Percentiles rank a stretch among this genome's conserved stretches.
phyloP scores from a whole-genome alignment of 2,888 invertebrate species.

The Campopleginae sp. region DNA sequence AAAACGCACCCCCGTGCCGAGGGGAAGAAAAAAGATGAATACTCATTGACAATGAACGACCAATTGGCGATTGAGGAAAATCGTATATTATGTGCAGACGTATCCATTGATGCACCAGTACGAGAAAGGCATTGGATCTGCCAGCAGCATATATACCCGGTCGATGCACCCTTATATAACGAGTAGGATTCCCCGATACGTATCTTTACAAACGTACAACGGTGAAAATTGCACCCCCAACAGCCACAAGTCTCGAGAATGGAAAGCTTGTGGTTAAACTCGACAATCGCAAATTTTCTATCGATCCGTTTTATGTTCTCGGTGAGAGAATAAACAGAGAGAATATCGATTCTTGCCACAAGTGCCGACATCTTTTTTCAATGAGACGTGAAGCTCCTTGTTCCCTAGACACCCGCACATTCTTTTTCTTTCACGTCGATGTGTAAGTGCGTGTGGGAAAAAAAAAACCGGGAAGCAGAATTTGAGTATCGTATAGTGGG shows the following conservation, averaged over 20 bases:
- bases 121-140: neutral
- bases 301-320: constrained; percentile 24
- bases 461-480: neutral
- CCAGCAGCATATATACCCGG: too few relatives aligned
- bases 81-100: neutral
- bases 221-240: constrained; percentile 41
- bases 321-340: neutral
- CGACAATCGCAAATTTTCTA: constrained; percentile 42
- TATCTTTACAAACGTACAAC: constrained; percentile 8
- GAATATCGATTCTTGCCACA: constrained; percentile 34
- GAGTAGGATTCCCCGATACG: neutral
- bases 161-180: neutral
- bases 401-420: neutral
- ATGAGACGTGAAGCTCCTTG: constrained; percentile 27
- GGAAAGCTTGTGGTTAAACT: constrained; percentile 47
- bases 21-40: constrained; percentile 19
- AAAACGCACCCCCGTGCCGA: constrained; percentile 39
- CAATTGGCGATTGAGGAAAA: constrained; percentile 49
- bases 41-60: constrained; percentile 52
- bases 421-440: neutral
- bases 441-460: neutral
- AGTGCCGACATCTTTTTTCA: constrained; percentile 50
- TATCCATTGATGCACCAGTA: constrained; percentile 8
- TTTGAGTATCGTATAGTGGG: constrained; percentile 1
- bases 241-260: constrained; percentile 38